phyloP scores from a whole-genome alignment of 2,797 vertebrate species.

The Parambassis ranga region DNA sequence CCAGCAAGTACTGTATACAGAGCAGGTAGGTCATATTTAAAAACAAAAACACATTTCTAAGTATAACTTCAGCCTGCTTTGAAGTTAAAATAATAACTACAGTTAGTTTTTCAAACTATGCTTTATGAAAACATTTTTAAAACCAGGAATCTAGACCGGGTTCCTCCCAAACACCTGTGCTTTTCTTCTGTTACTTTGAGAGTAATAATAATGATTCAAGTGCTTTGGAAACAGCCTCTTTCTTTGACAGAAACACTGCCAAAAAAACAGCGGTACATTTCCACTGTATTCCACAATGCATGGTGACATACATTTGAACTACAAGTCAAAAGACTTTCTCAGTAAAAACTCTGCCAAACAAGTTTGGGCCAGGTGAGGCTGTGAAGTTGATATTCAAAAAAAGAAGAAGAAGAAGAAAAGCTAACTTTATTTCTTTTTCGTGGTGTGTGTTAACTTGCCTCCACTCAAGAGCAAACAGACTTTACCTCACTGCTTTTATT shows the following conservation, averaged over 20 bases:
- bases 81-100: background rate
- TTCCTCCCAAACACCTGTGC: background rate
- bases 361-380: background rate
- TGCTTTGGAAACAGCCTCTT: background rate
- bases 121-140: background rate
- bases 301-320: background rate
- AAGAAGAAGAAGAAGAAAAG: background rate
- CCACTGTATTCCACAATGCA: background rate
- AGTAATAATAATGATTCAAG: background rate
- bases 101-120: background rate
- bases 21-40: no score
- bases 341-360: conserved; percentile 1
- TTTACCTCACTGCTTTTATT: conserved; percentile 35
- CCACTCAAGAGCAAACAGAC: conserved; percentile 5
- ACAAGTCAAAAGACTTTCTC: conserved; percentile 3
- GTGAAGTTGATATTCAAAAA: background rate
- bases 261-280: background rate
- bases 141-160: background rate
- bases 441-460: conserved; percentile 3
- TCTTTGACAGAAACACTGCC: background rate
- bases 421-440: background rate
- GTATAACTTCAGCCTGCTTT: background rate
- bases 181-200: background rate
- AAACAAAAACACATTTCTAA: no score
- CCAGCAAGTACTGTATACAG: no score